Evolutionary conservation across 2,888 invertebrate genomes (phyloP).

Genomic region (Eupsilia transversa): DNA sequence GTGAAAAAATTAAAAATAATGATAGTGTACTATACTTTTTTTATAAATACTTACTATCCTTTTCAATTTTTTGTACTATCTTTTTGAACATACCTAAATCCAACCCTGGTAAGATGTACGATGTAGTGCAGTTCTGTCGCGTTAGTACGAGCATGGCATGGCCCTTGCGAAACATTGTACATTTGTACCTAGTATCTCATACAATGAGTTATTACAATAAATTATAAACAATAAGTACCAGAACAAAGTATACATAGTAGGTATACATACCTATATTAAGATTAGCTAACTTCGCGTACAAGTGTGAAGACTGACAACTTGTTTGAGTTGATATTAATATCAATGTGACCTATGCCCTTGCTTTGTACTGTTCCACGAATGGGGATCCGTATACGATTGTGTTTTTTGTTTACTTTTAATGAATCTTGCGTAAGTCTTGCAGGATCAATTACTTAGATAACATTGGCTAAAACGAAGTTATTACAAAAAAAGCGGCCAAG

Average conservation of each 20-base stretch:
- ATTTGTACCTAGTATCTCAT: no score
- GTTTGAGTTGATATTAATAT: slow-evolving; percentile 20
- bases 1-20: no score
- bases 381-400: slow-evolving; percentile 5
- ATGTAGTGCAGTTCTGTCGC: no score
- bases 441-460: slow-evolving; percentile 1
- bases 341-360: slow-evolving; percentile 50
- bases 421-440: background rate
- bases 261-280: slow-evolving; percentile 10
- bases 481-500: no score
- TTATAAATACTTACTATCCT: no score
- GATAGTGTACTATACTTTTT: no score
- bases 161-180: no score
- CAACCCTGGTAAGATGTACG: no score
- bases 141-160: no score
- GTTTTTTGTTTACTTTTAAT: slow-evolving; percentile 13
- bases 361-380: slow-evolving; percentile 38
- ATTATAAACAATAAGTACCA: slow-evolving; percentile 36
- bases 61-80: no score
- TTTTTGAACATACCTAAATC: no score
- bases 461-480: no score
- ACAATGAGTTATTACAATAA: slow-evolving; percentile 20
- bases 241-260: background rate
- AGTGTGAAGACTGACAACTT: slow-evolving; percentile 6
- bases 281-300: slow-evolving; percentile 2